Base-by-base conservation (phyloP, 2,888 invertebrate species). In the Podabrus alpinus region DNA sequence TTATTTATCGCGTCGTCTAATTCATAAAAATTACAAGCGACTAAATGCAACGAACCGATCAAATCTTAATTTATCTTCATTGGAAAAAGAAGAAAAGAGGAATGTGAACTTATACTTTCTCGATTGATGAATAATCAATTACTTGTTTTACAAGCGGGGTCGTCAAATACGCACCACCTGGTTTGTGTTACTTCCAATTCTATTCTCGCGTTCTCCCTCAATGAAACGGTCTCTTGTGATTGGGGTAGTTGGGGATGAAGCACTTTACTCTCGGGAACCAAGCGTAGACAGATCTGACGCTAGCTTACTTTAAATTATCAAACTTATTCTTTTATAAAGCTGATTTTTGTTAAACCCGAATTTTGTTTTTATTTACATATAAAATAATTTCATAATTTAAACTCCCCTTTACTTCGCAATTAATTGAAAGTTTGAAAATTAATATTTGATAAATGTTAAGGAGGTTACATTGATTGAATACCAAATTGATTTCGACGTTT, bases 51-150 rank as follows among this genome's bases (percentile, higher is more conserved):
- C 85, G 86, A 86, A 86, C 83, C 86, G 84, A 84, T 85, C 83
- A 86, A 86, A 86, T 86, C 85, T 83, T 86, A 86, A 86, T 86
- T 87, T 86, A 85, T 85, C 85, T 84, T 80, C 80, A 80, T 77
- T 75, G 73, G 78, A 81, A 80, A 82, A 81, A 80, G 82, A 73
- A 71, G 71, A 76, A 77, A 77, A 79, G 74, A 79, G 79, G 81
- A 81, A 82, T 84, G 83, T 83, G 82, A 83, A 83, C 83, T 84
- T 83, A 83, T 85, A 85, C 85, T 84, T 85, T 85, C 83, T 83
- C 86, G 83, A 86, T 86, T 87, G 86, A 86, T 87, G 87, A 87
- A 87, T 87, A 87, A 87, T 87, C 87, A 87, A 87, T 87, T 87
- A 86, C 86, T 83, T 84, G 86, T 87, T 87, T 86, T 87, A 87